Evolutionary conservation across 2,888 invertebrate genomes (phyloP), one percentile per base, ranked within the genome.

Genomic region (Drosophila anomelani): DNA sequence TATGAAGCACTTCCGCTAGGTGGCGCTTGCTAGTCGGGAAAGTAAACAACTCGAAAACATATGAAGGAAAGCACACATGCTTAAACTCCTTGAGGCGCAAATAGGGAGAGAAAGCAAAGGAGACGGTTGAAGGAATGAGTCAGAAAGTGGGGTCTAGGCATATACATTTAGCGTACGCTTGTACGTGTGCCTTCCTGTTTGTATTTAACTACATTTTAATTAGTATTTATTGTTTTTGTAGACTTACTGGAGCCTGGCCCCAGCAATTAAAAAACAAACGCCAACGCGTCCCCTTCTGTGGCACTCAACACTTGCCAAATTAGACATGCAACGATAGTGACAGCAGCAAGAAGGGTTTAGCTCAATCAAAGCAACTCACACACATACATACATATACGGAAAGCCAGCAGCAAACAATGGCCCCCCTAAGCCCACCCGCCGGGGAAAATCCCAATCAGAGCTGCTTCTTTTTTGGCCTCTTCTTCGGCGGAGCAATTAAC

Each of bases 1-100:
- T 90, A 90, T 88, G 87, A 83, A 88, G 81, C 79, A 88, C 86
- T 88, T 89, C 89, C 90, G 88, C 81, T 90, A 89, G 89, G 87
- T 83, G 85, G 83, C 85, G 83, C 72, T 80, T 63, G 77, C 79
- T 80, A 77, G 78, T 73, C 74, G 57, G 77, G 71, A 76, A 71
- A 79, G 77, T 68, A 75, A 83, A 69, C 76, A 81, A 78, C 79
- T 58, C 57, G 34, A 36, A 44, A 13, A 38, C 20, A 56, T 34
- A 36, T 56, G 29, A 43, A 15, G 15, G 4, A 9, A 10, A 49
- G 23, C 23, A 3, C 23, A 23, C 23, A 54, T 41, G 23, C 41
- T 41, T 56, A 36, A 47, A 54, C 51, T 71, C 38, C 44, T n/a
- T 39, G 15, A 23, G 39, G 29, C 15, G 59, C 46, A 38, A 29